Evolutionary conservation across 92 coral and sea anemone species (phyloP), one percentile per base, ranked within the genome.

Genomic region (Palythoa heliodiscus): DNA sequence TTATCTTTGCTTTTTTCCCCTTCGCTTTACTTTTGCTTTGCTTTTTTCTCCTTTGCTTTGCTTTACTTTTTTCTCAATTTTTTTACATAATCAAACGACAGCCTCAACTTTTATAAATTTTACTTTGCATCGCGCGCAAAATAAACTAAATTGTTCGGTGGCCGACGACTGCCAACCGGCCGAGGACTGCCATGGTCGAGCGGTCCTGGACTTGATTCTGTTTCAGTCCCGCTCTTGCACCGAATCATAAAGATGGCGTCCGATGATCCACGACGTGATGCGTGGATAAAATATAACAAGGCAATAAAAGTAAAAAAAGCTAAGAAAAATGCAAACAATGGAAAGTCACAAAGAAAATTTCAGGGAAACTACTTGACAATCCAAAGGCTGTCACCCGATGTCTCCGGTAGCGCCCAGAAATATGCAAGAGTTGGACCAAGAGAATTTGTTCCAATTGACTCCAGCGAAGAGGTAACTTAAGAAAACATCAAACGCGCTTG

Each of bases 351-450:
- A 72, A 72, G 76, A 72, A 72, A 72, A 15, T 14, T 72, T 17
- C 52, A 72, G 76, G 76, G 76, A 39, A 38, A 39, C 76, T 17
- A 17, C 52, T 72, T 39, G 76, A 72, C 76, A 38, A 47, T 72
- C 11, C 76, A 72, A 72, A 38, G 76, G 24, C 54, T 72, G 54
- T 39, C 76, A 10, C 54, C 52, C 52, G 54, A 37, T 72, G 76
- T 72, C 54, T 72, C 76, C 16, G 76, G 24, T 72, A 72, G 52
- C 22, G 76, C 76, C 76, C 76, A 38, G 76, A 72, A 72, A 47
- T 72, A 72, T 72, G 76, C 76, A 38, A 72, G 55, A 40, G 40
- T 39, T 38, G 22, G 76, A 72, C 53, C 76, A 19, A 72, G 76
- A 4, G 54, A 72, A 39, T 72, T 72, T 72, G 76, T 37, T 39